These are phyloP conservation scores for Tapirus indicus DNA, from an alignment of 2,797 vertebrate genomes.

Conservation along the genomic window DNA sequence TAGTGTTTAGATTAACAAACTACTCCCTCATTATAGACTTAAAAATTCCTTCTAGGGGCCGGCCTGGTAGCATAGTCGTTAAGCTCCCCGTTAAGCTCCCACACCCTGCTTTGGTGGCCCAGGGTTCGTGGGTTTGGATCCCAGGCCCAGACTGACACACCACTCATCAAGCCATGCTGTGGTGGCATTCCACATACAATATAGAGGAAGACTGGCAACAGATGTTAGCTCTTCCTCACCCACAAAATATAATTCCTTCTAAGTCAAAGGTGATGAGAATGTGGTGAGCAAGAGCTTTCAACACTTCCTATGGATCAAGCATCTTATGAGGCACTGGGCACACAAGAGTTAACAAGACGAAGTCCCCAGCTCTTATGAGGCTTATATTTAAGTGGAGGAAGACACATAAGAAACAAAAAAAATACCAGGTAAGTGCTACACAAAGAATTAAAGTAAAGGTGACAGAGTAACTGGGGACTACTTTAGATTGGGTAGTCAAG, in stretches of 20 bases:
- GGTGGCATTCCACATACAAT: no score
- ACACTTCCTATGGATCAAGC: not conserved
- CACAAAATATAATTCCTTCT: not conserved
- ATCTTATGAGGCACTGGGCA: not conserved
- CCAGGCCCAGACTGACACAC: no score
- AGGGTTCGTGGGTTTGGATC: no score
- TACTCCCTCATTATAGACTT: not conserved
- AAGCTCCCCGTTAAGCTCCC: no score
- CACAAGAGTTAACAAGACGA: not conserved
- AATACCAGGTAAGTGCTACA: not conserved
- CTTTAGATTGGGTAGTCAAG: not conserved
- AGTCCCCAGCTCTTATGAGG: not conserved
- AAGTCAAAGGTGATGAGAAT: not conserved
- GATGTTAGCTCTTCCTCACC: no score
- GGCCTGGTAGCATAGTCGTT: no score
- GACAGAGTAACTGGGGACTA: not conserved
- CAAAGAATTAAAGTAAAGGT: not conserved
- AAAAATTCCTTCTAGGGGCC: no score
- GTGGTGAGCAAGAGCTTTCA: not conserved
- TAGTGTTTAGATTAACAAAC: not conserved
- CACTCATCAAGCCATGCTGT: no score
- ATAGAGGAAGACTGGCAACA: no score
- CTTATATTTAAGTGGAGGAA: not conserved
- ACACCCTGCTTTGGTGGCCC: no score
- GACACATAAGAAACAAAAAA: not conserved